A percentile compares a stretch with the other conserved stretches of the same genome.
Conservation (phyloP, 2,888 invertebrate genomes). For the Lucinisca nassula region DNA sequence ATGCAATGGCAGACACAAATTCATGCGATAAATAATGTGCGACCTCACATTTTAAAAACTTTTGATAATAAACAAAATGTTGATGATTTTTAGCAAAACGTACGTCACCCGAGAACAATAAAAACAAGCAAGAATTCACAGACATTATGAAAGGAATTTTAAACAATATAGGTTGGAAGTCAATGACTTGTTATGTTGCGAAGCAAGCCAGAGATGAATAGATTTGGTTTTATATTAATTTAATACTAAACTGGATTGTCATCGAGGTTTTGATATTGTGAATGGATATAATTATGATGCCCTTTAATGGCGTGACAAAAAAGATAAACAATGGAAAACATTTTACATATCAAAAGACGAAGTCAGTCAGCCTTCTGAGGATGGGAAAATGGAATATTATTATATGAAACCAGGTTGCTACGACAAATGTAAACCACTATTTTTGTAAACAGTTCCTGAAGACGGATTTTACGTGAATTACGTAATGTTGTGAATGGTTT, state of each 20-base stretch:
- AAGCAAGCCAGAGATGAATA: background rate
- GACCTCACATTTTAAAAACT: background rate
- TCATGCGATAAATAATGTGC: too few species aligned
- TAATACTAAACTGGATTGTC: background rate
- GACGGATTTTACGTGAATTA: too few species aligned
- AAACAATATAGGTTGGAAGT: background rate
- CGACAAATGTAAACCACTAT: too few species aligned
- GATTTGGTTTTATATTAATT: background rate
- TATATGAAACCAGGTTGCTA: too few species aligned
- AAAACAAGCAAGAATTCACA: background rate
- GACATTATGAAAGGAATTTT: background rate
- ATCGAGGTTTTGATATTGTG: background rate
- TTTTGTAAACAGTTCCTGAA: too few species aligned
- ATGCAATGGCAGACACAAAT: background rate
- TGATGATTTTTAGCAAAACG: background rate
- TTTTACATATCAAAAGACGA: too few species aligned
- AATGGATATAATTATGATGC: background rate
- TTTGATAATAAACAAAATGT: background rate
- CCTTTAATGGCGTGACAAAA: background rate
- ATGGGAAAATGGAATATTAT: too few species aligned
- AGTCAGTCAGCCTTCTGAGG: too few species aligned
- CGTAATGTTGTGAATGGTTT: too few species aligned
- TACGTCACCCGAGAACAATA: too few species aligned
- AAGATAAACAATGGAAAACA: background rate
- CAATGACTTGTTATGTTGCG: background rate